Evolutionary conservation across 92 coral and sea anemone genomes (phyloP), one percentile per base, ranked within the genome.

Genomic region (Diadumene lineata): DNA sequence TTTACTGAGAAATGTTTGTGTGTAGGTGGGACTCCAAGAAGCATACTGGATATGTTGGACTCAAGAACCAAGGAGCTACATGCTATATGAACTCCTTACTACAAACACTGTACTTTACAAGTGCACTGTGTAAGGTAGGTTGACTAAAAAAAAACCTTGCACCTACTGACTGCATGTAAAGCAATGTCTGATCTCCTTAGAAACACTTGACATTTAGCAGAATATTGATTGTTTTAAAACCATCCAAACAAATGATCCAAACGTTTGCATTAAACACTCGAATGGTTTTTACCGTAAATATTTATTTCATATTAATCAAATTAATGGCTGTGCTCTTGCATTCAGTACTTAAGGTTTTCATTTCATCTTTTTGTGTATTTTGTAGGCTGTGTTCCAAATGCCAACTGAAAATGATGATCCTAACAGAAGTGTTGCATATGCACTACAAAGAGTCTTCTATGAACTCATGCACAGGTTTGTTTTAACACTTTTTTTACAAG

Each of bases 401-500:
- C 98, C 98, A 48, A 94, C 98, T 18, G 96, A 88, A 82, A 90
- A 89, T 79, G 98, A 94, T 70, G 98, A 94, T 85, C 94, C 93
- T 34, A 89, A 90, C 70, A 94, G 86, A 73, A 94, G 98, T 75
- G 98, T 94, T 50, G 96, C 98, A 17, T 94, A 84, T 80, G 97
- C 97, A 44, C 77, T 94, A 66, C 98, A 94, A 80, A 89, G 98
- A 80, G 90, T 88, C 16, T 94, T 94, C 79, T 92, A 92, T 82
- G 98, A 94, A 65, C 84, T 94, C 24, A 97, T 92, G 74, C 91
- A 86, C 85, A 94, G 98, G 98, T 94, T 66, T 55, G 24, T 44
- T 16, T 18, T 1, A 6, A 11, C 25, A 53, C 32, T 32, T 62
- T 3, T 22, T 0, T n/a, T n/a, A n/a, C n/a, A n/a, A n/a, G n/a